phyloP scores from a whole-genome alignment of 2,888 invertebrate species.

The Platycnemis pennipes region DNA sequence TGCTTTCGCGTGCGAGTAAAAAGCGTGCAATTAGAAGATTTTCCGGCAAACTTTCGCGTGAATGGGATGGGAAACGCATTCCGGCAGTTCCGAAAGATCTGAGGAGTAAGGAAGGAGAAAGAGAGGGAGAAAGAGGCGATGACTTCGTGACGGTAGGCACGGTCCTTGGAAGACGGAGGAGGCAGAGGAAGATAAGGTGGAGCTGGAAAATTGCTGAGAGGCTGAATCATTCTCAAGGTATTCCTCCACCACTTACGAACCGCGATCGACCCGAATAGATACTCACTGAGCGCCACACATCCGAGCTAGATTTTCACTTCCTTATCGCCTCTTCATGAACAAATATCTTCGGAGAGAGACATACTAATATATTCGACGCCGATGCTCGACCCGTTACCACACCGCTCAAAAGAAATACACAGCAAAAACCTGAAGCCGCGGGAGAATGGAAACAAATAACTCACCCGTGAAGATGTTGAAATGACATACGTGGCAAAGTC shows the following conservation, averaged over 20 bases:
- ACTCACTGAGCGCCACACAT: too few species aligned
- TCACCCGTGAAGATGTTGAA: neutral
- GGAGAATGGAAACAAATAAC: neutral
- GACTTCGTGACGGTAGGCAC: neutral
- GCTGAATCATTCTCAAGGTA: neutral
- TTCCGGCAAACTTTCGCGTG: constrained; percentile 1
- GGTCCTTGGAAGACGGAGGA: neutral
- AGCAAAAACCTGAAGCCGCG: neutral
- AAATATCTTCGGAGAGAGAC: too few species aligned
- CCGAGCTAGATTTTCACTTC: too few species aligned
- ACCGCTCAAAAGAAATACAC: neutral
- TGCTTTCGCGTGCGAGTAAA: constrained; percentile 1
- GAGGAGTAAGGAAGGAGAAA: neutral
- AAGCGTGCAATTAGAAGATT: constrained; percentile 10
- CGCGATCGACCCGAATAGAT: too few species aligned
- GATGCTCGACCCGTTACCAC: too few species aligned
- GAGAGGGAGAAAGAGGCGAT: neutral
- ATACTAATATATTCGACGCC: too few species aligned
- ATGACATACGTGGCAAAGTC: neutral
- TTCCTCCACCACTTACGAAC: neutral
- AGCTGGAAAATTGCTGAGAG: neutral
- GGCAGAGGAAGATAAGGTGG: neutral
- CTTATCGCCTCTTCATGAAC: too few species aligned
- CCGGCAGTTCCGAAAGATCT: neutral
- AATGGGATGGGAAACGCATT: neutral